Evolutionary conservation across 2,797 vertebrate genomes (phyloP).

Genomic region (Epinephelus awoara): DNA sequence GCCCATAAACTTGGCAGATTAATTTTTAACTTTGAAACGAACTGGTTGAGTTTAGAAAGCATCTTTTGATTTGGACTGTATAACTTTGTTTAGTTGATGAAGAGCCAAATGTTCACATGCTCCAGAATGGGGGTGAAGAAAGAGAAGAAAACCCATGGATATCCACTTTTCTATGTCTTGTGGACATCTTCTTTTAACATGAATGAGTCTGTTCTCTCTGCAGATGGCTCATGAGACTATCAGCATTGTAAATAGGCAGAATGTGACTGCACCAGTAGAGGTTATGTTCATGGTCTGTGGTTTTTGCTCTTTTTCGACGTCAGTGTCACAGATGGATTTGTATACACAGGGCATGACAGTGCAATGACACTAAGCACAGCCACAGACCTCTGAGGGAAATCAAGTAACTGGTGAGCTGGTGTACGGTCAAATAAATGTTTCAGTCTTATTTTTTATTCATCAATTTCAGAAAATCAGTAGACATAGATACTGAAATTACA

Average conservation of each 20-base stretch:
- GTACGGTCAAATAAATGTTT: neutral
- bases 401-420: slow-evolving; percentile 3
- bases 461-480: neutral
- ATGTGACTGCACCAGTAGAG: neutral
- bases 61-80: slow-evolving; percentile 11
- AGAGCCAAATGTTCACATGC: neutral
- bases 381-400: neutral
- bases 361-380: neutral
- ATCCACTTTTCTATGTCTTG: neutral
- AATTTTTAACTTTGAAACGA: slow-evolving; percentile 25
- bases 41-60: neutral
- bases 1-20: neutral
- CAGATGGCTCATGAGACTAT: neutral
- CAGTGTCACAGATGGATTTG: slow-evolving; percentile 14
- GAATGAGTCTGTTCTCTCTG: neutral
- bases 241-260: neutral
- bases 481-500: neutral
- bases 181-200: neutral
- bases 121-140: neutral
- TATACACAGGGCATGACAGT: neutral
- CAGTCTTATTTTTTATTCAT: no score
- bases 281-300: neutral
- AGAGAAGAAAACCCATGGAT: neutral
- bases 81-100: slow-evolving; percentile 14
- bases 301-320: neutral